Conservation (phyloP, 2,797 vertebrate species). For the Aulostomus chinensis region DNA sequence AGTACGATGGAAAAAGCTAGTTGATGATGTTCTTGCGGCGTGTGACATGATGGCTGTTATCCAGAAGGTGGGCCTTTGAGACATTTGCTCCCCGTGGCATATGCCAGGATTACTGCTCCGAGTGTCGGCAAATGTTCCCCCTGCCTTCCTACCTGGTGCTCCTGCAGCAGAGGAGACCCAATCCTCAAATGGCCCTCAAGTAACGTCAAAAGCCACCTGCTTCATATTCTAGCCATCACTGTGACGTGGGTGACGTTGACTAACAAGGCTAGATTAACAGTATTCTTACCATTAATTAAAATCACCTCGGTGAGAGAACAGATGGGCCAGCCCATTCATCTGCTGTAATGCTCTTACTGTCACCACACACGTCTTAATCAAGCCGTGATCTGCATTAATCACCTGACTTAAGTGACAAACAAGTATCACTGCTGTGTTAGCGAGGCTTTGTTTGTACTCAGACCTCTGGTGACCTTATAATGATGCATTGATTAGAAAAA, state of each 20-base stretch:
- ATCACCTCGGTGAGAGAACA: constrained; percentile 73
- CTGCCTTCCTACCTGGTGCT: constrained; percentile 53
- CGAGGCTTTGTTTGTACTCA: constrained; percentile 51
- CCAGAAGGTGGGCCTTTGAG: constrained; percentile 70
- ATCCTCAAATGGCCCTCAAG: constrained; percentile 40
- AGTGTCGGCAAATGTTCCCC: constrained; percentile 66
- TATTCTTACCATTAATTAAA: constrained; percentile 79
- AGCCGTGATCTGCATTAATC: constrained; percentile 80
- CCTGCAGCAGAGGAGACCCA: constrained; percentile 13
- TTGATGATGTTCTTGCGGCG: constrained; percentile 22
- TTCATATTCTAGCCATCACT: constrained; percentile 47
- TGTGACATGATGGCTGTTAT: constrained; percentile 47
- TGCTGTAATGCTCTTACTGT: constrained; percentile 77
- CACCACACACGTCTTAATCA: constrained; percentile 79
- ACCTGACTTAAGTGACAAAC: constrained; percentile 80
- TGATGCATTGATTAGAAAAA: constrained; percentile 42
- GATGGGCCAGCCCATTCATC: constrained; percentile 78
- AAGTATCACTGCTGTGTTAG: constrained; percentile 71
- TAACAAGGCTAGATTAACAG: constrained; percentile 54
- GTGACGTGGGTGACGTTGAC: constrained; percentile 33
- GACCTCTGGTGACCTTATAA: constrained; percentile 61
- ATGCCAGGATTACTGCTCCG: constrained; percentile 70
- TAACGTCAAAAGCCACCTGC: constrained; percentile 24
- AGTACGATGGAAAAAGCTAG: background rate
- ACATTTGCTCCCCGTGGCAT: constrained; percentile 77